A percentile compares a stretch with the other conserved stretches of the same genome.
phyloP scores from a whole-genome alignment of 2,797 vertebrate genomes.

The Phaenicophaeus curvirostris region DNA sequence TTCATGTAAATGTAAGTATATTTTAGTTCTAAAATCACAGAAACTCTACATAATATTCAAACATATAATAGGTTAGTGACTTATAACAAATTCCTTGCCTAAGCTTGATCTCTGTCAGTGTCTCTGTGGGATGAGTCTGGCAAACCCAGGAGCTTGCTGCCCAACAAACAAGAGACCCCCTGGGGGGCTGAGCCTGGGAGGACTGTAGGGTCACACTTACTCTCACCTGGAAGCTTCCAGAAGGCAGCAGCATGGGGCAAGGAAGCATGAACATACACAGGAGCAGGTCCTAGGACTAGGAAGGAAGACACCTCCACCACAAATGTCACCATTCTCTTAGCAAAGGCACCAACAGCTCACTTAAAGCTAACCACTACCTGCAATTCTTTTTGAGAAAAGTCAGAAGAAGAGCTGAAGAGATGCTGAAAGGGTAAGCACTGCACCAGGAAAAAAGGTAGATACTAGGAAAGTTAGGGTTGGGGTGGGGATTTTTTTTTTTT shows the following conservation, averaged over 20 bases:
- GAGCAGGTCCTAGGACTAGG: not conserved
- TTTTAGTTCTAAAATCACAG: too few relatives aligned
- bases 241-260: not conserved
- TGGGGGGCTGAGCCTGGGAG: not conserved
- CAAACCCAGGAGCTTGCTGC: not conserved
- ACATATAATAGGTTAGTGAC: too few relatives aligned
- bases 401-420: not conserved
- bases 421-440: not conserved
- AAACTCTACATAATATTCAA: too few relatives aligned
- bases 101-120: not conserved
- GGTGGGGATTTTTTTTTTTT: not conserved
- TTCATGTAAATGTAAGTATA: too few relatives aligned
- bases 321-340: not conserved
- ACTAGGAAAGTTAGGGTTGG: not conserved
- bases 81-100: too few relatives aligned
- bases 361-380: not conserved
- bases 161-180: not conserved
- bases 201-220: fast-evolving
- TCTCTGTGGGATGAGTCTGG: not conserved
- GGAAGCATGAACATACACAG: not conserved
- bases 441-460: not conserved
- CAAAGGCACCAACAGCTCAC: not conserved
- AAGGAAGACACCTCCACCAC: not conserved
- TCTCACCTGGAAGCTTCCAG: not conserved
- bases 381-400: not conserved